Evolutionary conservation across 2,888 invertebrate genomes (phyloP).

Genomic region (Maniola hyperantus): DNA sequence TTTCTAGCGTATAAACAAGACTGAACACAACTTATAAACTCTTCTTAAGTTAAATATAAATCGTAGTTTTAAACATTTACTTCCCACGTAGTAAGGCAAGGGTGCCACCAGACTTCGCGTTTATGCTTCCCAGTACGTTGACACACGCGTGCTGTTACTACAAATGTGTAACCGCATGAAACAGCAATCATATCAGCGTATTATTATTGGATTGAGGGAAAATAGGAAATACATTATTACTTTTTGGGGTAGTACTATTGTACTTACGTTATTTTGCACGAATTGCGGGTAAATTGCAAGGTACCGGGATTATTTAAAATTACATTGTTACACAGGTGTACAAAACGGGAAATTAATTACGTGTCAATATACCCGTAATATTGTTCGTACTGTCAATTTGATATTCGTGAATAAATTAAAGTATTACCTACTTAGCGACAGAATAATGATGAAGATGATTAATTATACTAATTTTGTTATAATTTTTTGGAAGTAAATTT

Average conservation of each 20-base stretch:
- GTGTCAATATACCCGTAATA: constrained; percentile 51
- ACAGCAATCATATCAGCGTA: constrained; percentile 1
- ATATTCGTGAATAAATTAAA: constrained; percentile 38
- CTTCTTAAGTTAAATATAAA: constrained; percentile 29
- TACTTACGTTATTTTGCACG: not conserved
- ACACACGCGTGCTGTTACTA: not conserved
- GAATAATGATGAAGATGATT: too few relatives aligned
- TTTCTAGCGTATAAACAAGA: constrained; percentile 62
- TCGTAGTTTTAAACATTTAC: constrained; percentile 18
- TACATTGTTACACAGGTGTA: constrained; percentile 17
- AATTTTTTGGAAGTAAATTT: not conserved
- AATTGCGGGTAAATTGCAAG: constrained; percentile 9
- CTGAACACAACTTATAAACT: constrained; percentile 54
- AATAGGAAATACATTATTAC: constrained; percentile 14
- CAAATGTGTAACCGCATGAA: not conserved
- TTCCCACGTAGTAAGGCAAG: constrained; percentile 15
- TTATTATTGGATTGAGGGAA: constrained; percentile 9
- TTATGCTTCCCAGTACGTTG: constrained; percentile 1
- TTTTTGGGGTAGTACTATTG: not conserved
- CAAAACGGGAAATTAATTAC: constrained; percentile 54
- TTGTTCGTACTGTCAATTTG: constrained; percentile 47
- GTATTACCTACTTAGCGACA: constrained; percentile 4
- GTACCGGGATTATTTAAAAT: constrained; percentile 20
- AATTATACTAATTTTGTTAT: too few relatives aligned
- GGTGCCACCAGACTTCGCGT: constrained; percentile 3